Evolutionary conservation across 2,797 vertebrate species (phyloP).

Genomic region (Nannoperca australis): DNA sequence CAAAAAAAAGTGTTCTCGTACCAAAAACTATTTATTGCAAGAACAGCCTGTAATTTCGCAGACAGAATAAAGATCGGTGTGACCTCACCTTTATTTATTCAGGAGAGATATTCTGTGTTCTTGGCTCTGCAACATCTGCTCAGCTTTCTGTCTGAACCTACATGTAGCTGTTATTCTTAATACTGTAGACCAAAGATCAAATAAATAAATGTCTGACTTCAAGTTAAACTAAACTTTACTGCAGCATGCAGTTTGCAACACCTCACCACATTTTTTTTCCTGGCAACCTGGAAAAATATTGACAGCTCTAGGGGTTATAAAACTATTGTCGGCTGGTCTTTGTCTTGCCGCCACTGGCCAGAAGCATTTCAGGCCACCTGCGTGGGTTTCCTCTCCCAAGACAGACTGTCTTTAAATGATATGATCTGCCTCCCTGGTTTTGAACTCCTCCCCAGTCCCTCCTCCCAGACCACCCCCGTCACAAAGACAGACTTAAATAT

Average conservation of each 20-base stretch:
- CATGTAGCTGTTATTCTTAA: constrained; percentile 27
- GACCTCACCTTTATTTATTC: constrained; percentile 52
- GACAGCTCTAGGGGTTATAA: constrained; percentile 57
- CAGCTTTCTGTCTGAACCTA: constrained; percentile 27
- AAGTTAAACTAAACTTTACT: constrained; percentile 36
- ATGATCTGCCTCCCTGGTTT: constrained; percentile 47
- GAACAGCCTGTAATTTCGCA: constrained; percentile 46
- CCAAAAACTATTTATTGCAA: constrained; percentile 3
- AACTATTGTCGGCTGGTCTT: constrained; percentile 56
- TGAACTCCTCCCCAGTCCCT: constrained; percentile 23
- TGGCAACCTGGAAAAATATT: constrained; percentile 74
- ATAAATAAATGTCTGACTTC: constrained; percentile 39
- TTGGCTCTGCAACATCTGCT: constrained; percentile 44
- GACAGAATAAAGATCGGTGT: constrained; percentile 45
- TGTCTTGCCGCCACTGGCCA: constrained; percentile 42
- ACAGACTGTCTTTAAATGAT: constrained; percentile 39
- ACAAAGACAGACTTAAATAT: constrained; percentile 68
- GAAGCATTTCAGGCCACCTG: constrained; percentile 64
- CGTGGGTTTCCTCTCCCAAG: constrained; percentile 28
- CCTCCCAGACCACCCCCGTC: constrained; percentile 15
- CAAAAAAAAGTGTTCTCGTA: background rate
- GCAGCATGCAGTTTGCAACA: constrained; percentile 39
- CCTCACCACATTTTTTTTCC: constrained; percentile 54
- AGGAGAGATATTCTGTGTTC: constrained; percentile 36
- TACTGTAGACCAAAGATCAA: constrained; percentile 43